These are phyloP conservation scores for Thalassoma bifasciatum DNA, from an alignment of 2,113 vertebrate species.

Conservation along the genomic window DNA sequence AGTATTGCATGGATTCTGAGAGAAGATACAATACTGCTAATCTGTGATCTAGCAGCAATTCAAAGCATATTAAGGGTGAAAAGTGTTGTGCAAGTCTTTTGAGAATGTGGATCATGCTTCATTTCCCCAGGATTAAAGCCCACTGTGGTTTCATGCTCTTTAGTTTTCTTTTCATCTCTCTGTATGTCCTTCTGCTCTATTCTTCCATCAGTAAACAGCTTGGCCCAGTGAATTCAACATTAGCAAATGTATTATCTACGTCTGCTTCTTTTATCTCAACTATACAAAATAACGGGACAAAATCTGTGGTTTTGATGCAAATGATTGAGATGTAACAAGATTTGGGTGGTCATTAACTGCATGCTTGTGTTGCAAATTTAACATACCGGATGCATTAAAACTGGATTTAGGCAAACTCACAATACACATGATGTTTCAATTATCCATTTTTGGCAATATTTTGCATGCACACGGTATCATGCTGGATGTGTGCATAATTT, in stretches of 20 bases:
- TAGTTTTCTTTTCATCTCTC: constrained; percentile 25
- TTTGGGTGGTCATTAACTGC: constrained; percentile 6
- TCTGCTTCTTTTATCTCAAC: constrained; percentile 14
- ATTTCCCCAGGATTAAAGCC: constrained; percentile 39
- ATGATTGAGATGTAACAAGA: constrained; percentile 31
- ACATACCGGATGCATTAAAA: constrained; percentile 24
- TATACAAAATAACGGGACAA: background rate
- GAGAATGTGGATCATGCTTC: constrained; percentile 36
- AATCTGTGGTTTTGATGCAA: background rate
- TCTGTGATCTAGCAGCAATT: constrained; percentile 23
- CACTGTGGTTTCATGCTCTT: constrained; percentile 17
- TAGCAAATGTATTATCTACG: background rate
- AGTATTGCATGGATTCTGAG: background rate
- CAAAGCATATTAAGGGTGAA: constrained; percentile 33
- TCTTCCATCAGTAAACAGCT: constrained; percentile 19
- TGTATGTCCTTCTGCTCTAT: background rate
- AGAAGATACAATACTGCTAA: constrained; percentile 30
- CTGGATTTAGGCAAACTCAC: constrained; percentile 3
- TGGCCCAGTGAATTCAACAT: background rate
- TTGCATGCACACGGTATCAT: background rate
- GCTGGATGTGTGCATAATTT: background rate
- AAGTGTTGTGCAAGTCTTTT: constrained; percentile 22
- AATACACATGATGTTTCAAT: background rate
- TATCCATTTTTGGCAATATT: constrained; percentile 11
- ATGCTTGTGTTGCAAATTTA: constrained; percentile 33